A percentile compares a stretch with the other conserved stretches of the same genome.
Conservation (phyloP, 1,140 invertebrate species). For the Augochlora pura region DNA sequence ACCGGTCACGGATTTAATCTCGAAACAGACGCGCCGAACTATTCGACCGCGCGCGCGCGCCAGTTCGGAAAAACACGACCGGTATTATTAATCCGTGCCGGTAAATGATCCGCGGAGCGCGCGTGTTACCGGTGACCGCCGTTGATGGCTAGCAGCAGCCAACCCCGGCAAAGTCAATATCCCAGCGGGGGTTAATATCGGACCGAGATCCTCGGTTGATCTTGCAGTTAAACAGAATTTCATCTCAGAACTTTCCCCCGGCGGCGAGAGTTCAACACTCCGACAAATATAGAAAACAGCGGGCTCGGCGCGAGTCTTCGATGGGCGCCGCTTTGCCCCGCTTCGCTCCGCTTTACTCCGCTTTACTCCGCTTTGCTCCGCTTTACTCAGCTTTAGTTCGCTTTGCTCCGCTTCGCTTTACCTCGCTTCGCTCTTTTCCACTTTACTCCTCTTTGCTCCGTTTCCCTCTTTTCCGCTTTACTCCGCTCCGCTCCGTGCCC, state of each 20-base stretch:
- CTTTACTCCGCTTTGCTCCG: no score
- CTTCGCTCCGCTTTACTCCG: no score
- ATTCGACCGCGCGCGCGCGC: not conserved
- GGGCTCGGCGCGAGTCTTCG: not conserved
- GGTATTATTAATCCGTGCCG: not conserved
- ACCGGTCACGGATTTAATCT: not conserved
- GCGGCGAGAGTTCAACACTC: conserved; percentile 15
- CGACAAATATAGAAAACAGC: conserved; percentile 42
- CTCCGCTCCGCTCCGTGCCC: no score
- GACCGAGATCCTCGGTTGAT: conserved; percentile 28
- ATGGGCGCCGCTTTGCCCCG: no score
- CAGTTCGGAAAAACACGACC: not conserved
- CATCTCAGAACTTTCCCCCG: conserved; percentile 21
- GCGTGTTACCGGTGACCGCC: not conserved
- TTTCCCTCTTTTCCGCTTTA: no score
- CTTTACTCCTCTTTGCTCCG: no score
- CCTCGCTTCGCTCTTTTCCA: no score
- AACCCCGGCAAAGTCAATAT: conserved; percentile 28
- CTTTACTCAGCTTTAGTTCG: no score
- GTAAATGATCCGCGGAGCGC: not conserved
- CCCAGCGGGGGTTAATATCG: conserved; percentile 20
- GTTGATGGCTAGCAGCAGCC: conserved; percentile 9
- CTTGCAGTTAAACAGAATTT: conserved; percentile 39
- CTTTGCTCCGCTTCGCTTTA: no score
- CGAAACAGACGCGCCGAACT: not conserved